Base-by-base conservation (phyloP, 2,888 invertebrate genomes). In the Drosophila conformis region DNA sequence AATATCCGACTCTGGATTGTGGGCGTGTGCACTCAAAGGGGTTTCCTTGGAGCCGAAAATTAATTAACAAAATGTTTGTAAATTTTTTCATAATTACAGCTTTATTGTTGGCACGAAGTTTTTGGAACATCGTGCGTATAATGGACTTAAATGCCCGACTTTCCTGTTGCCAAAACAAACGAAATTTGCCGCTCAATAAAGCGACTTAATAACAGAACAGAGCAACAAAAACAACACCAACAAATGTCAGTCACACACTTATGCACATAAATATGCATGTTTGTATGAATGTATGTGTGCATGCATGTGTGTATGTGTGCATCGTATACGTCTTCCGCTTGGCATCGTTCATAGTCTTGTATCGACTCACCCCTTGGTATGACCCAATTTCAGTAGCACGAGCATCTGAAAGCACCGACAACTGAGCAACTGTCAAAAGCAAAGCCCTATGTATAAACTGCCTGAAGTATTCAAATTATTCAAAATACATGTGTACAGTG, bases 11-110 rank as follows among this genome's bases (percentile, higher is more conserved):
- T 49, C 21, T 27, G 42, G 36, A n/a, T 62, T 59, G 66, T 51
- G 46, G 82, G 76, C 79, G 79, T 73, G 76, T 73, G 54, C 57
- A 58, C 53, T 38, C 21, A 72, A 83, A 83, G 74, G 77, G 80
- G 70, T 70, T 48, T 46, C 4, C 49, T 48, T 49, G 18, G 10
- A 74, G 82, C 71, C 69, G 78, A 87, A 87, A 87, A 90, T 87
- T 90, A 90, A 90, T 87, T 90, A 89, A 83, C 80, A 73, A 90
- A 90, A 81, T 86, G 73, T 68, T 79, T 90, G 74, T 83, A 74
- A 82, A 74, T 77, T 76, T 75, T 75, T 77, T 76, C 66, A 87
- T 87, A 87, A 87, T 87, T 87, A 88, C 67, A 80, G 73, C 69
- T 53, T 62, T 49, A 65, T 56, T 36, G 53, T 51, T 31, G 53